Base-by-base conservation (phyloP, 2,797 vertebrate species). In the Scolopax rusticola region DNA sequence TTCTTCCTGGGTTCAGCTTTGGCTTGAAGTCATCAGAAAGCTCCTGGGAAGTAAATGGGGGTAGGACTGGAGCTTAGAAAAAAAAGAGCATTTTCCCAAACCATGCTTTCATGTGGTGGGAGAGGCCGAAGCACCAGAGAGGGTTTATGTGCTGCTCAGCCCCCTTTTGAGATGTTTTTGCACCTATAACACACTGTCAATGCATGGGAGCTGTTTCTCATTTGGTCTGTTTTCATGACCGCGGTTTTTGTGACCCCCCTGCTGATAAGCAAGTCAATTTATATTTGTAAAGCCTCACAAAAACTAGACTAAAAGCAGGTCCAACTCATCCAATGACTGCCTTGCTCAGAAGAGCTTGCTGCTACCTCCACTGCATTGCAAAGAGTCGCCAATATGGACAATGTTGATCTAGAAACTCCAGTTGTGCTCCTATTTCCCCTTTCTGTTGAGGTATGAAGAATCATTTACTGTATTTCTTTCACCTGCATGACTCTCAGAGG, bases 311-410 rank as follows among this genome's bases (percentile, higher is more conserved):
- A 63, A 82, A 78, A 76, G 27, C 20, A 64, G n/a, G 21, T 74
- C 33, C 21, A 43, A 15, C 28, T 78, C 17, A 53, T 15, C 24
- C 0, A 32, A 16, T 64, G 1, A 33, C 13, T 19, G 33, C 33
- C 51, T 77, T 2, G 0, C 11, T 21, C 38, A 38, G 47, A 70
- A 80, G n/a, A 73, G 15, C 65, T 84, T 7, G 1, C 57, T 81
- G 36, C 23, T 77, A 27, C 9, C 33, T 28, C 10, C 6, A 2
- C 36, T 54, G 30, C 23, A 8, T 8, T 41, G 59, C 11, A 32
- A 32, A 63, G 8, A 16, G 33, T 36, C 1, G 2, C 20, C 33
- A 28, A 33, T 3, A 8, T 6, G 16, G 27, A 21, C 1, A 2
- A 15, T 61, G 33, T 48, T 56, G 25, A 30, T 38, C 25, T 24